phyloP scores from a whole-genome alignment of 1,140 invertebrate genomes.

The Hydropsyche tenuis region DNA sequence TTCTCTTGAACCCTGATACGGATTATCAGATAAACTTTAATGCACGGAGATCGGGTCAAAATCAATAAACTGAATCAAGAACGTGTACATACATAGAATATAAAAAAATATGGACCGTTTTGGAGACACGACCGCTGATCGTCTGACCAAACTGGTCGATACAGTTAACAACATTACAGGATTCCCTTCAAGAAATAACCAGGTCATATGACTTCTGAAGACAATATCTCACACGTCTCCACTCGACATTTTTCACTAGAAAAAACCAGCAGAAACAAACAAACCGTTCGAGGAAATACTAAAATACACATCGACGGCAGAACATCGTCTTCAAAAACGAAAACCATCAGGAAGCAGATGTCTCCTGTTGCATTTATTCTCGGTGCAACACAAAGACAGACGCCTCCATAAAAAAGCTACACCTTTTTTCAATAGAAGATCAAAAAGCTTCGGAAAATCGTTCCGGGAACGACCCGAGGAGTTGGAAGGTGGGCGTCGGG shows the following conservation, averaged over 20 bases:
- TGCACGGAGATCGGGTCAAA: too few relatives aligned
- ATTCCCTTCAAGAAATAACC: neutral
- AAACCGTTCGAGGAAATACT: constrained; percentile 4
- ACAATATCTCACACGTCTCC: neutral
- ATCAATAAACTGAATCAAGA: too few relatives aligned
- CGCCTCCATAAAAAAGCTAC: too few relatives aligned
- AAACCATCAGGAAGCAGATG: constrained; percentile 24
- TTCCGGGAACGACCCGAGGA: neutral
- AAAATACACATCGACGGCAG: neutral
- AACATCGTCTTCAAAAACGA: neutral
- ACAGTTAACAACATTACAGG: constrained; percentile 14
- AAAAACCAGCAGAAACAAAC: neutral
- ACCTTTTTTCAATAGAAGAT: too few relatives aligned
- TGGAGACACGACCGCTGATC: constrained; percentile 9
- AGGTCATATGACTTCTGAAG: neutral
- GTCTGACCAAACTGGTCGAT: constrained; percentile 19
- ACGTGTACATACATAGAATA: too few relatives aligned
- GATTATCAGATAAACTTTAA: too few relatives aligned
- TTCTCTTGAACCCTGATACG: too few relatives aligned
- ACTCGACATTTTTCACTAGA: neutral
- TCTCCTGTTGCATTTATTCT: constrained; percentile 26
- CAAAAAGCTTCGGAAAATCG: too few relatives aligned
- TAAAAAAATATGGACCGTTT: neutral
- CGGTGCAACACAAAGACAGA: neutral
- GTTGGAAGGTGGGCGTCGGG: neutral